These are phyloP conservation scores for Capitella teleta DNA, from an alignment of 1,140 invertebrate species.

Conservation along the genomic window DNA sequence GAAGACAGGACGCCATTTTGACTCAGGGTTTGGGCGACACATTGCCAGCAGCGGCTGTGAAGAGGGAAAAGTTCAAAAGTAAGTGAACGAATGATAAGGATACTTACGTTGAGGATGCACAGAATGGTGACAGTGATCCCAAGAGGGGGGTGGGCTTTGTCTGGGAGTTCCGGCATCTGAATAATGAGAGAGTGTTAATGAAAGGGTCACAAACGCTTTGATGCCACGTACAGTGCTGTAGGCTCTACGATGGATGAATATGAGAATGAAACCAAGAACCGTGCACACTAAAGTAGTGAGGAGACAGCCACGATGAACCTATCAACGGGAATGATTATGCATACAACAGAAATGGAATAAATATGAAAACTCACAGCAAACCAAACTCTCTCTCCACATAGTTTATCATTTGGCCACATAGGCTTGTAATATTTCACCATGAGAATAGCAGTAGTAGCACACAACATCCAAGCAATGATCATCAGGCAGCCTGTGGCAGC, in stretches of 20 bases:
- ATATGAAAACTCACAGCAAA: constrained; percentile 46
- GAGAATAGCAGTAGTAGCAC: constrained; percentile 74
- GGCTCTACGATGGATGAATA: constrained; percentile 20
- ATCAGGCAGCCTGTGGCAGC: constrained; percentile 58
- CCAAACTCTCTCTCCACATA: constrained; percentile 81
- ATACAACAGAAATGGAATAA: background rate
- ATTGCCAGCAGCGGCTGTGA: constrained; percentile 79
- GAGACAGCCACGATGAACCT: constrained; percentile 30
- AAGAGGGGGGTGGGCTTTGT: constrained; percentile 30
- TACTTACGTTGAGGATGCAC: constrained; percentile 31
- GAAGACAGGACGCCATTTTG: constrained; percentile 68
- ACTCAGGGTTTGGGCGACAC: constrained; percentile 73
- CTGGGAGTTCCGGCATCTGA: constrained; percentile 13
- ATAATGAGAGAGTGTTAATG: background rate
- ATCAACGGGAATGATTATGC: background rate
- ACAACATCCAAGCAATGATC: constrained; percentile 81
- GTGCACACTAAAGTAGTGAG: constrained; percentile 19
- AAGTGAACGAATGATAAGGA: too few relatives aligned
- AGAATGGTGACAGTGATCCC: constrained; percentile 33
- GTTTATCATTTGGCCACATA: constrained; percentile 64
- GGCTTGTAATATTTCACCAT: constrained; percentile 78
- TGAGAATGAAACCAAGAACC: constrained; percentile 27
- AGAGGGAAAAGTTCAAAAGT: too few relatives aligned
- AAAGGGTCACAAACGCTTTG: background rate
- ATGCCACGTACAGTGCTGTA: constrained; percentile 10